Percentiles rank a stretch among this genome's conserved stretches.
These are phyloP conservation scores for Malachius bipustulatus DNA, from an alignment of 2,888 invertebrate species.

Conservation along the genomic window DNA sequence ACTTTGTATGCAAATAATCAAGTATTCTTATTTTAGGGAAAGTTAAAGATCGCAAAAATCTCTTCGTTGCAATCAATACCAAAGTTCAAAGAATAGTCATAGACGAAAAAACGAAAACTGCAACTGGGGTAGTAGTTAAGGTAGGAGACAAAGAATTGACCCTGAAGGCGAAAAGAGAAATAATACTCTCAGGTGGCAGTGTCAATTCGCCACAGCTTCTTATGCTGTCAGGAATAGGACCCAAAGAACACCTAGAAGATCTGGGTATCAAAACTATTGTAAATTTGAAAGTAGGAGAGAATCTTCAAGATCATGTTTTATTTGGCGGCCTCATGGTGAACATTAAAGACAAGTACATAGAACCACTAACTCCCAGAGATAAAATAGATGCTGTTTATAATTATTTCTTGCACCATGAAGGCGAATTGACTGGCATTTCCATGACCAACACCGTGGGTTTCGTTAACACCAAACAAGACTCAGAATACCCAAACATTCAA, in stretches of 20 bases:
- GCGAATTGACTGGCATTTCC: conserved; percentile 37
- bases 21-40: conserved; percentile 46
- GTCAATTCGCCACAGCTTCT: conserved; percentile 56
- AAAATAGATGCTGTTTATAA: conserved; percentile 31
- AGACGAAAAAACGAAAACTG: conserved; percentile 34
- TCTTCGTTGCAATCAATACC: conserved; percentile 46
- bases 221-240: conserved; percentile 56
- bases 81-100: conserved; percentile 44
- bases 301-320: conserved; percentile 44
- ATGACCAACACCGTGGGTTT: conserved; percentile 40
- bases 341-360: conserved; percentile 14
- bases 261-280: conserved; percentile 36
- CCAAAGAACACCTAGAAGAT: conserved; percentile 38
- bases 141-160: conserved; percentile 26
- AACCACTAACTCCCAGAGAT: conserved; percentile 7
- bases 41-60: conserved; percentile 41
- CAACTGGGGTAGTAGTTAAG: conserved; percentile 36
- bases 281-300: conserved; percentile 43
- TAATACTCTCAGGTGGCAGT: conserved; percentile 54
- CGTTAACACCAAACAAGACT: conserved; percentile 37
- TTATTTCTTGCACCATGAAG: conserved; percentile 41
- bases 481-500: conserved; percentile 42
- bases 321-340: conserved; percentile 26
- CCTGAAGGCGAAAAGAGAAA: conserved; percentile 42
- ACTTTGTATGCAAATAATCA: too few relatives aligned